Base-by-base conservation (phyloP, 2,113 vertebrate genomes). In the Vicugna pacos region DNA sequence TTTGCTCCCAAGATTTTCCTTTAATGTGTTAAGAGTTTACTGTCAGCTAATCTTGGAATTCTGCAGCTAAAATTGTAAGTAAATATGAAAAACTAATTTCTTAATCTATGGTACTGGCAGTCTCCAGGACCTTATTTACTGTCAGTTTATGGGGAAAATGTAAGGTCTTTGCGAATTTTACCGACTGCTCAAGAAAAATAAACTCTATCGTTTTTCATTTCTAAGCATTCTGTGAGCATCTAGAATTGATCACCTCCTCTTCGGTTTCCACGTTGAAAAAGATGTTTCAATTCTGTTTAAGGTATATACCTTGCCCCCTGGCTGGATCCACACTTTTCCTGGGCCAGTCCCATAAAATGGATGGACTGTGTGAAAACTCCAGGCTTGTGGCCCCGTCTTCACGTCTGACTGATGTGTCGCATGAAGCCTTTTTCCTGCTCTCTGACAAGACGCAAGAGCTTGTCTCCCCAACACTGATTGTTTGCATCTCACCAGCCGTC, bases 271-370 rank as follows among this genome's bases (percentile, higher is more conserved):
- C 15, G 30, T 69, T 88, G 70, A 90, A 75, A 92, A 32, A 95
- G 60, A 87, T 14, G 52, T 94, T 95, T 94, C 58, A 62, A 62
- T 72, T 92, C 5, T 90, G 10, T 60, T 92, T 94, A 82, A 90
- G 62, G 24, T 76, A 91, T 76, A 91, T 56, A 52, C 7, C 20
- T 64, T 75, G 35, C 54, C 7, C 4, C 16, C 11, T 50, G 58
- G 19, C 64, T 90, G 30, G 30, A 42, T 72, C 77, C 56, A 1
- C 3, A 52, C 35, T 93, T 88, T 91, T 28, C 35, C 35, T 79
- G 11, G 72, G 65, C 69, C 2, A 52, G 20, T 46, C 38, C 12
- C 15, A 6, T 86, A 46, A 86, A 69, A 6, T 80, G 20, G 13
- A 22, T 84, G n/a, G 60, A 58, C 30, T 62, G 0, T 20, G 7